Evolutionary conservation across 1,140 invertebrate species (phyloP).

Genomic region (Arctopsyche grandis): DNA sequence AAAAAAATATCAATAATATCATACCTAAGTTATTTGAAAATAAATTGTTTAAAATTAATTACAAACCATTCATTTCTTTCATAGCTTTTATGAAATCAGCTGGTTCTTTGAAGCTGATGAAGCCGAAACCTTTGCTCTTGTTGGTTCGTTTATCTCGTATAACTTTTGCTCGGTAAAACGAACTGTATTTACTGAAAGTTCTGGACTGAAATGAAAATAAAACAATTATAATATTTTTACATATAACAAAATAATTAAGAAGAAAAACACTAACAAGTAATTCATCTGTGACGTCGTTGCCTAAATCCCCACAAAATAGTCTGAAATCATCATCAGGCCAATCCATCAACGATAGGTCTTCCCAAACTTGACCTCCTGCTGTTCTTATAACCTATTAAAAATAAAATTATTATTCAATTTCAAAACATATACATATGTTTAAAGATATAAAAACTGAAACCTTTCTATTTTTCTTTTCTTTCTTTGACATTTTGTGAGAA

Average conservation of each 20-base stretch:
- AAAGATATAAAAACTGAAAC: too few relatives aligned
- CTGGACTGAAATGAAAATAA: constrained; percentile 65
- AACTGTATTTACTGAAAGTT: constrained; percentile 95
- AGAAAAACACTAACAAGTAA: constrained; percentile 76
- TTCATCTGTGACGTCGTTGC: constrained; percentile 99
- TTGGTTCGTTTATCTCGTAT: constrained; percentile 96
- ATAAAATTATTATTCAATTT: background rate
- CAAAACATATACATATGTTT: too few relatives aligned
- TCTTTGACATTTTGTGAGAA: constrained; percentile 59
- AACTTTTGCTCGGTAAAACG: constrained; percentile 95
- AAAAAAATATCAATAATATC: background rate
- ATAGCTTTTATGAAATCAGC: constrained; percentile 98
- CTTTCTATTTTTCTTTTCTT: constrained; percentile 66
- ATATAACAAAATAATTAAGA: background rate
- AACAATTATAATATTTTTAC: constrained; percentile 6
- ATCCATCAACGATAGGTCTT: constrained; percentile 89
- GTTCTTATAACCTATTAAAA: constrained; percentile 78
- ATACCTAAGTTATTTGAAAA: background rate
- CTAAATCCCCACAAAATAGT: constrained; percentile 98
- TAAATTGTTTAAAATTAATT: constrained; percentile 37
- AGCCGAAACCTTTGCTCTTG: constrained; percentile 99
- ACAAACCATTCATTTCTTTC: constrained; percentile 95
- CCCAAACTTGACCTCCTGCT: constrained; percentile 94
- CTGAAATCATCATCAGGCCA: constrained; percentile 98
- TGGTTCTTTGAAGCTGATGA: constrained; percentile 98